A percentile compares a stretch with the other conserved stretches of the same genome.
Evolutionary conservation across 2,797 vertebrate species (phyloP).

Genomic region (Coluber constrictor): DNA sequence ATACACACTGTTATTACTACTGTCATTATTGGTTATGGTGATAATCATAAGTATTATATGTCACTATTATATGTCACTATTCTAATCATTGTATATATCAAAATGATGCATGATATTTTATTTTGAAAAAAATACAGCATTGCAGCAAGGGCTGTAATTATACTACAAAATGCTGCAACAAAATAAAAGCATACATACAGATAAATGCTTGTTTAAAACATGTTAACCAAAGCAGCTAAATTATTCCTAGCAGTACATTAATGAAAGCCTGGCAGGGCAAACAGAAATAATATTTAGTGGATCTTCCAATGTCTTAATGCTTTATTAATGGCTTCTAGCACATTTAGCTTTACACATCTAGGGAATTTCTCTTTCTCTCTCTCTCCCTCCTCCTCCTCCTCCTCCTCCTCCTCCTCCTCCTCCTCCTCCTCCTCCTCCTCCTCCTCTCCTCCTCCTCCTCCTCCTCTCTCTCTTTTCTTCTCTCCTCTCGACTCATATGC

Average conservation of each 20-base stretch:
- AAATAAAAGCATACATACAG: neutral
- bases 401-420: too few relatives aligned
- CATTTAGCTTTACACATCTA: neutral
- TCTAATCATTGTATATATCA: neutral
- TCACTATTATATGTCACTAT: neutral
- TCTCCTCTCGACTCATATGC: neutral
- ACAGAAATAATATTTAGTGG: neutral
- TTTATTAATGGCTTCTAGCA: neutral
- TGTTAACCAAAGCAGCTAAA: neutral
- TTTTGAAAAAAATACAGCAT: neutral
- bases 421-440: rapidly evolving
- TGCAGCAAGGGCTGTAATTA: neutral
- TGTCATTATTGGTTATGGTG: neutral
- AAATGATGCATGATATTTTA: neutral
- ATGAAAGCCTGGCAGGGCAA: neutral
- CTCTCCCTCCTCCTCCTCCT: too few relatives aligned
- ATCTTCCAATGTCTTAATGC: neutral
- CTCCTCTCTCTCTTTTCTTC: too few relatives aligned
- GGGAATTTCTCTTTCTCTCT: neutral
- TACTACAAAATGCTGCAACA: neutral
- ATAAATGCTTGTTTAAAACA: neutral
- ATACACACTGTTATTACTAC: neutral
- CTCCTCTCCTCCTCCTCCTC: too few relatives aligned
- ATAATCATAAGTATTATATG: neutral
- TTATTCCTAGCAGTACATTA: neutral